Evolutionary conservation across 2,113 vertebrate species (phyloP).

Genomic region (Alaudala cheleensis): DNA sequence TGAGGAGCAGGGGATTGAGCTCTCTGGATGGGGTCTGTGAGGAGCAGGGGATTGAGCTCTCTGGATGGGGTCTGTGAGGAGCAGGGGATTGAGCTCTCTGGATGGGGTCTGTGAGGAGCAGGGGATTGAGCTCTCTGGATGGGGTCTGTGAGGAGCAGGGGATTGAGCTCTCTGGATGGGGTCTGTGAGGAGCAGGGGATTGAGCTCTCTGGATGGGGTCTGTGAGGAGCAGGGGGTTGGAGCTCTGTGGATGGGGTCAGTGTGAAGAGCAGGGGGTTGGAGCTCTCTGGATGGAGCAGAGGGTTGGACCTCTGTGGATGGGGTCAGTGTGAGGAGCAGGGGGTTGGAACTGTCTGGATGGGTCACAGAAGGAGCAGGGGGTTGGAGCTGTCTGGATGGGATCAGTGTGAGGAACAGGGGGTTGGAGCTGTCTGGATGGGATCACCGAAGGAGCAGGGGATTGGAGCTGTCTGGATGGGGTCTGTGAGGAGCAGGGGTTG

Average conservation of each 20-base stretch:
- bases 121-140: accelerated
- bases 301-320: accelerated
- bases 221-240: too few relatives aligned
- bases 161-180: accelerated
- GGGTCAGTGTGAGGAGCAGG: accelerated
- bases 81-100: too few relatives aligned
- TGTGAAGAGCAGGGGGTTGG: neutral
- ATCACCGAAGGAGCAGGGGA: neutral
- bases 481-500: too few relatives aligned
- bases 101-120: too few relatives aligned
- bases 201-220: accelerated
- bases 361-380: neutral
- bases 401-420: accelerated
- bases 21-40: too few relatives aligned
- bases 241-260: too few relatives aligned
- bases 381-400: neutral
- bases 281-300: accelerated
- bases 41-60: too few relatives aligned
- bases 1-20: too few relatives aligned
- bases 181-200: neutral
- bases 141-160: too few relatives aligned
- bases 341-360: accelerated
- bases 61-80: too few relatives aligned
- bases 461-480: accelerated
- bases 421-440: neutral